Percentiles rank a stretch among this genome's conserved stretches.
Evolutionary conservation across 1,140 invertebrate species (phyloP).

Genomic region (Drosophila triauraria): DNA sequence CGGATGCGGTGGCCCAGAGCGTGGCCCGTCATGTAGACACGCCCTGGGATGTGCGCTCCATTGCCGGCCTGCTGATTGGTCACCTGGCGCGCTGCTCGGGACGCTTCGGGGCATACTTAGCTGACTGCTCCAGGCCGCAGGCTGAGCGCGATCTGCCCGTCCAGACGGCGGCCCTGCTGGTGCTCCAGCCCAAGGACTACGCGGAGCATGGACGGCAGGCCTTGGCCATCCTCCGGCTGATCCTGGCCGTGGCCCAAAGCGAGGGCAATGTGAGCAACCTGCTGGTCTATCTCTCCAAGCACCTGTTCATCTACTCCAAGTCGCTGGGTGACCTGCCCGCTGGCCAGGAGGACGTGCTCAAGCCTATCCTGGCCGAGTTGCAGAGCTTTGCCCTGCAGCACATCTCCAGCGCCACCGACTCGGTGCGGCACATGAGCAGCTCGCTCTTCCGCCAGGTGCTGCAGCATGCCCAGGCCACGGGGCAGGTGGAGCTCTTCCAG

Average conservation of each 20-base stretch:
- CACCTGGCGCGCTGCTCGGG: conserved; percentile 42
- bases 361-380: conserved; percentile 29
- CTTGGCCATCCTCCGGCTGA: conserved; percentile 29
- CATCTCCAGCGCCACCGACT: conserved; percentile 84
- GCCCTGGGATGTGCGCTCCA: conserved; percentile 69
- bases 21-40: conserved; percentile 57
- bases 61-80: conserved; percentile 57
- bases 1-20: conserved; percentile 21
- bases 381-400: conserved; percentile 86
- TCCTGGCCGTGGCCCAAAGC: conserved; percentile 6
- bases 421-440: conserved; percentile 86
- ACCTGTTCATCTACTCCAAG: conserved; percentile 58
- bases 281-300: conserved; percentile 62
- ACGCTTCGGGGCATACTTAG: conserved; percentile 25
- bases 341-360: not conserved
- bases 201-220: not conserved
- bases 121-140: not conserved
- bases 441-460: conserved; percentile 77
- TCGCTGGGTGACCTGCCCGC: conserved; percentile 3
- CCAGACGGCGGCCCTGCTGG: conserved; percentile 47
- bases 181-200: conserved; percentile 36
- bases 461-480: conserved; percentile 13
- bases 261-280: conserved; percentile 45
- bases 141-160: conserved; percentile 43
- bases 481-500: conserved; percentile 5